Base-by-base conservation (phyloP, 2,113 vertebrate genomes). In the Microcebus murinus region DNA sequence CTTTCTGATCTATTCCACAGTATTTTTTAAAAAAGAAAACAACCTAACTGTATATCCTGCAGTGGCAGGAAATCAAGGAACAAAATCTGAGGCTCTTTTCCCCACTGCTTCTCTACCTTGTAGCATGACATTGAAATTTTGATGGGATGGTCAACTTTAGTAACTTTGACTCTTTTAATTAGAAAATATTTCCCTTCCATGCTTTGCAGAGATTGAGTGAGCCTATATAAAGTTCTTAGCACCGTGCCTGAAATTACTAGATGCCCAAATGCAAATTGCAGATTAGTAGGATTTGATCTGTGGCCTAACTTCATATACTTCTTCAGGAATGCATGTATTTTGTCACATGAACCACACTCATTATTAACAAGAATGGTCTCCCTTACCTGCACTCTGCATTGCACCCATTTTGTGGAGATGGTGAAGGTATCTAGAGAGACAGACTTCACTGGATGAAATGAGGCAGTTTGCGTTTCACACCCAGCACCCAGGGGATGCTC, bases 331-430 rank as follows among this genome's bases (percentile, higher is more conserved):
- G n/a, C 50, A 23, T 6, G 10, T 8, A 5, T 90, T 21, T 34
- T 1, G 3, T 36, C 29, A 36, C 0, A 2, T 5, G 42, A 73
- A 34, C 21, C 15, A 12, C 8, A 4, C 25, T 11, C 34, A 31
- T 55, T 25, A 21, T 10, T 21, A n/a, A 25, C 71, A 48, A 74
- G 81, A 67, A 15, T 3, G 21, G 63, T 14, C 52, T 50, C 57
- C 65, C 50, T 17, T 20, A 17, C 20, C 55, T 57, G 55, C 55
- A 57, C 55, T 57, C 20, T 21, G 55, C 55, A 57, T 57, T 8
- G 55, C 20, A 57, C 55, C 55, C 20, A 57, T 57, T 57, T 21
- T 57, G 23, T 45, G 70, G 6, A 71, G 12, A 27, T 65, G 50
- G 68, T 5, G 70, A 36, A 61, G 63, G 45, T 13, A n/a, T 23